Base-by-base conservation (phyloP, 2,797 vertebrate species). In the Pangasius mekongensis region DNA sequence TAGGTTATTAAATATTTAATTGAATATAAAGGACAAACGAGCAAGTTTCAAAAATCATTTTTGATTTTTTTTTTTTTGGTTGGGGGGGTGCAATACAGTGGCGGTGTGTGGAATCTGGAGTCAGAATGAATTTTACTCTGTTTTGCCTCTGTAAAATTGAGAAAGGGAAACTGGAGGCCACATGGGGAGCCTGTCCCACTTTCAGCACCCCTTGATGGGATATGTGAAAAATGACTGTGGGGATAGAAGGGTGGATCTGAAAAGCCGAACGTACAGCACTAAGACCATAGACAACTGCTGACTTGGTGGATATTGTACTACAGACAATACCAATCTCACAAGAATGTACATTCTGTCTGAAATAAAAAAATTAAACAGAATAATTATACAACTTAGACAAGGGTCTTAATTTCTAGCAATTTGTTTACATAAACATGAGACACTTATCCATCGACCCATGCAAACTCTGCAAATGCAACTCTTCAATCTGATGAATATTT, bases 101-200 rank as follows among this genome's bases (percentile, higher is more conserved):
- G 92, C 93, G 91, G 92, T 92, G 93, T 93, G 94, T 93, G 94
- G 81, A 91, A 87, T 83, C 58, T 94, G 93, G 76, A 90, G 84
- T 83, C 66, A 49, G 76, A 85, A 81, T 77, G 82, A 88, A 87
- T 91, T 84, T 88, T 89, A 66, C 71, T 89, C 88, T 85, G 88
- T 91, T 91, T 89, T 87, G 84, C 87, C 83, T 77, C 67, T 94
- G 95, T 94, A 95, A 95, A 95, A 96, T 95, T 96, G 94, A 96
- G 94, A 96, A 96, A 95, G 94, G 92, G 95, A 96, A 94, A 95
- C 95, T 93, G 94, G 94, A 95, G 93, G 95, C 95, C 95, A 96
- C 93, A 94, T 93, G 95, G 95, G 95, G 95, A 95, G 95, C 93
- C 94, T 96, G 95, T 94, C 95, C 95, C 95, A 96, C 94, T 96